phyloP scores from a whole-genome alignment of 2,797 vertebrate genomes.

The Bradypodion pumilum region DNA sequence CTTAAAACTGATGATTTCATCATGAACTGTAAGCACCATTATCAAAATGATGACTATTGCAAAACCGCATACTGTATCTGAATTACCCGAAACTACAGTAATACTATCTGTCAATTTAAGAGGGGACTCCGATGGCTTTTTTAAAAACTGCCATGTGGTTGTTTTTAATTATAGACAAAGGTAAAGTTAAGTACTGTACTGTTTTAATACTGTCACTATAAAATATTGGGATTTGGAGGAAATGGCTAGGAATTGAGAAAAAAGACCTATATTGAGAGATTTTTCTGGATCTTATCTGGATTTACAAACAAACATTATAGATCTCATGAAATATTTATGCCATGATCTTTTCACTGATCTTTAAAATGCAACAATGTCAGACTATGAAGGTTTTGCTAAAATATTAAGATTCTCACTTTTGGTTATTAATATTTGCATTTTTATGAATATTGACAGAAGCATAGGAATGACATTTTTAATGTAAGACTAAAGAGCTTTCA shows the following conservation, averaged over 20 bases:
- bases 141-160: conserved; percentile 17
- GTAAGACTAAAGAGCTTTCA: background rate
- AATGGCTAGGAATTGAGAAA: background rate
- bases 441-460: background rate
- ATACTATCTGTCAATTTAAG: conserved; percentile 61
- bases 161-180: conserved; percentile 34
- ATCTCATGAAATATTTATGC: background rate
- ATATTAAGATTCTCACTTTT: background rate
- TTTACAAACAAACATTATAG: background rate
- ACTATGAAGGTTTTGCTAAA: conserved; percentile 28
- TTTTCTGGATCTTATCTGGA: background rate
- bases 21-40: conserved; percentile 75
- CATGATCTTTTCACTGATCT: background rate
- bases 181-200: background rate
- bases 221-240: conserved; percentile 10
- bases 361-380: background rate
- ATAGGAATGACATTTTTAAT: background rate
- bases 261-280: background rate
- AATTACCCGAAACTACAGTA: conserved; percentile 66
- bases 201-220: conserved; percentile 16
- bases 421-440: background rate
- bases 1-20: conserved; percentile 81
- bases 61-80: conserved; percentile 74
- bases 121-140: conserved; percentile 36
- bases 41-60: conserved; percentile 81